phyloP scores from a whole-genome alignment of 2,797 vertebrate genomes.

The Delichon dasypus region DNA sequence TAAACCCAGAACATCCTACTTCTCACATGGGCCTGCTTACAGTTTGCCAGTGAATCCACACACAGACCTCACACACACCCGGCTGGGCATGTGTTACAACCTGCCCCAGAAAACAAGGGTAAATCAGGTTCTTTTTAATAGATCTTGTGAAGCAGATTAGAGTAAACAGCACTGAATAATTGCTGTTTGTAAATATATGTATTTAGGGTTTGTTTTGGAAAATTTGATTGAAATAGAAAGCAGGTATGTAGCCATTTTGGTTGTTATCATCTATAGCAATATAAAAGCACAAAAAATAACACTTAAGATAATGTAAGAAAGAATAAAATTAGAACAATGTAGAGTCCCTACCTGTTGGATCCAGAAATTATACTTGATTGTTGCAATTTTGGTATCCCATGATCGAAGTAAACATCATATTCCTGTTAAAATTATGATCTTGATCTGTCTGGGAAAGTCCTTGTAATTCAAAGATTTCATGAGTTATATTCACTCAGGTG shows the following conservation, averaged over 20 bases:
- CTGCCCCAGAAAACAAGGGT: not conserved
- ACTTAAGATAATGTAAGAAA: not conserved
- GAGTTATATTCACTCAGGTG: not conserved
- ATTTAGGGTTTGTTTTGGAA: not conserved
- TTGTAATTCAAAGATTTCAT: not conserved
- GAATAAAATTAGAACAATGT: not conserved
- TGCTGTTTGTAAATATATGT: too few relatives aligned
- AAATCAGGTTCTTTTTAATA: not conserved
- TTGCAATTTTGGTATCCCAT: not conserved
- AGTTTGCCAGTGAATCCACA: not conserved
- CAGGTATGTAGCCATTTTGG: not conserved
- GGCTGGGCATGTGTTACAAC: too few relatives aligned
- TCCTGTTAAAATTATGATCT: not conserved
- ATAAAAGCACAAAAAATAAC: too few relatives aligned
- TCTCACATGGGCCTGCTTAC: not conserved
- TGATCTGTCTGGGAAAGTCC: not conserved
- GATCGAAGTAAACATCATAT: fast-evolving
- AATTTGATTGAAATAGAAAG: not conserved
- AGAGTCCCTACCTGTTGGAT: fast-evolving
- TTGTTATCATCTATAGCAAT: not conserved
- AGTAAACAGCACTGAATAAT: not conserved
- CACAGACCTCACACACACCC: not conserved
- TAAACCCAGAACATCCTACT: not conserved
- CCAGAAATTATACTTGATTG: not conserved
- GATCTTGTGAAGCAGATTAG: not conserved